Evolutionary conservation across 2,797 vertebrate genomes (phyloP).

Genomic region (Takifugu ocellatus): DNA sequence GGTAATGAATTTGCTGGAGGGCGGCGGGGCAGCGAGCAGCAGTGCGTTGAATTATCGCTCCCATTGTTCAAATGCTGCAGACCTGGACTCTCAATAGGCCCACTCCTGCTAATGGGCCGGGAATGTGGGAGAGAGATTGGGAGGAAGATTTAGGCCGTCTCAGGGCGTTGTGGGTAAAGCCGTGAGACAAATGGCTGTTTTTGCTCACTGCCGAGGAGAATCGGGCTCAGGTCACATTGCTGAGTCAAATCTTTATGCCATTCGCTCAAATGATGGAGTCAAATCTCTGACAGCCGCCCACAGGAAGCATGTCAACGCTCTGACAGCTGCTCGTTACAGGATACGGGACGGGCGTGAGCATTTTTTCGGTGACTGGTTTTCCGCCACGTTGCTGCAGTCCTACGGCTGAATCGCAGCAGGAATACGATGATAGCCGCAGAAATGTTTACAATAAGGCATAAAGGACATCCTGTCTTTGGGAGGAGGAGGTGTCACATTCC

Average conservation of each 20-base stretch:
- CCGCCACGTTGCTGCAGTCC: conserved; percentile 51
- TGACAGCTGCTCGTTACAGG: conserved; percentile 63
- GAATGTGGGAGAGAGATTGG: conserved; percentile 34
- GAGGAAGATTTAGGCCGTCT: conserved; percentile 20
- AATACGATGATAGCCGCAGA: conserved; percentile 58
- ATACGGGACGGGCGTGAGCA: conserved; percentile 64
- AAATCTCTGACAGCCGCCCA: conserved; percentile 64
- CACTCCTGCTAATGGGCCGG: conserved; percentile 62
- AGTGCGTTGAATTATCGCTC: conserved; percentile 72
- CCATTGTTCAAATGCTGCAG: conserved; percentile 63
- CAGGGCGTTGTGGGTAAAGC: conserved; percentile 58
- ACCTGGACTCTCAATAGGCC: conserved; percentile 58
- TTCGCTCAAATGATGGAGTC: conserved; percentile 57
- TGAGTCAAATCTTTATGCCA: conserved; percentile 65
- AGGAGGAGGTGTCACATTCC: conserved; percentile 56
- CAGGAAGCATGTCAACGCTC: conserved; percentile 67
- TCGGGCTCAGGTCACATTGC: conserved; percentile 51
- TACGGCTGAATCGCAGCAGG: conserved; percentile 47
- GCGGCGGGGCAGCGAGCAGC: conserved; percentile 57
- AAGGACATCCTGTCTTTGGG: conserved; percentile 57
- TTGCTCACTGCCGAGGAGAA: conserved; percentile 29
- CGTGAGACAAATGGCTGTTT: conserved; percentile 58
- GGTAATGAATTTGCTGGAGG: conserved; percentile 73
- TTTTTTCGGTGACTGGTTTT: conserved; percentile 70
- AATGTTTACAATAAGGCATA: conserved; percentile 52